phyloP scores from a whole-genome alignment of 2,113 vertebrate species.

The Sturnus vulgaris region DNA sequence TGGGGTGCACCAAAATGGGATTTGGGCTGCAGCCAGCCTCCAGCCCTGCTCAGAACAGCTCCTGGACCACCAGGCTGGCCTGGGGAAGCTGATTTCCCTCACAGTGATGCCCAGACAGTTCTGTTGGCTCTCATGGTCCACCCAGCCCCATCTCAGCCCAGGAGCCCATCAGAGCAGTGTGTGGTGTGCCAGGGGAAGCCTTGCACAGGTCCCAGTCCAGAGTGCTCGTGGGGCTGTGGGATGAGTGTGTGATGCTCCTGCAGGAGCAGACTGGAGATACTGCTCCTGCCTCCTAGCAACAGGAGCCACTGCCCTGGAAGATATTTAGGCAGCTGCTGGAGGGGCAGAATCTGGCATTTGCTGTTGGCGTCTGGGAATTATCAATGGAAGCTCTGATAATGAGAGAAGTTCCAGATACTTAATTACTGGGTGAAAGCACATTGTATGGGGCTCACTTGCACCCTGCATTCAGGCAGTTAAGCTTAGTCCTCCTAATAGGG shows the following conservation, averaged over 20 bases:
- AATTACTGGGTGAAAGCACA: background rate
- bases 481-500: accelerated
- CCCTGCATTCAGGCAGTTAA: background rate
- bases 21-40: background rate
- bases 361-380: slow-evolving; percentile 1
- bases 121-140: background rate
- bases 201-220: background rate
- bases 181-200: background rate
- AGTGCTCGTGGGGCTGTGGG: background rate
- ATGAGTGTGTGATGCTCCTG: accelerated
- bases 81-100: background rate
- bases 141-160: accelerated
- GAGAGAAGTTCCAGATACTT: slow-evolving; percentile 18
- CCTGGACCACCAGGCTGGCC: too few relatives aligned
- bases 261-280: background rate
- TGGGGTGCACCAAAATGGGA: accelerated
- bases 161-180: accelerated
- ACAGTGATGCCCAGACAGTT: background rate
- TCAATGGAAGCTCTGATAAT: slow-evolving; percentile 27
- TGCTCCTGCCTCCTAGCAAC: background rate
- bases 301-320: background rate
- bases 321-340: background rate
- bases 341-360: background rate
- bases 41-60: background rate
- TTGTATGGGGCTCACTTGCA: background rate